These are phyloP conservation scores for Crotalus viridis DNA, from an alignment of 2,113 vertebrate species.

Conservation along the genomic window DNA sequence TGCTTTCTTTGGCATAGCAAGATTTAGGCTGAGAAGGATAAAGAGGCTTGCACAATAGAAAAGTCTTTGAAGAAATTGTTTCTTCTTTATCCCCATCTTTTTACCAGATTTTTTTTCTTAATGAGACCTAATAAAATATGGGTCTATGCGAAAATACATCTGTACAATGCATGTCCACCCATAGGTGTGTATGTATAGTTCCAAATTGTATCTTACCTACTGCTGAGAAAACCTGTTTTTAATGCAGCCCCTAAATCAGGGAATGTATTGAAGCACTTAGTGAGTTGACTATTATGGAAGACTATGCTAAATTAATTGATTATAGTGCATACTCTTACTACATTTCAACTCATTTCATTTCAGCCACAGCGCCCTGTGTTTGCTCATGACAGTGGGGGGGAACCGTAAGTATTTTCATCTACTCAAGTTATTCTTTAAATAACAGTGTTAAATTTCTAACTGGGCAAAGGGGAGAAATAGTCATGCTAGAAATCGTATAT, in stretches of 20 bases:
- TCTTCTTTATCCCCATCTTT: constrained; percentile 37
- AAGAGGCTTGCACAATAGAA: constrained; percentile 30
- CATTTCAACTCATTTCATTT: constrained; percentile 75
- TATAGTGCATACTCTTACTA: constrained; percentile 63
- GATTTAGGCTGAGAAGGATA: constrained; percentile 40
- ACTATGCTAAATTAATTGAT: constrained; percentile 43
- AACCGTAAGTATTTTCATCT: constrained; percentile 90
- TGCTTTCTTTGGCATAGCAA: constrained; percentile 46
- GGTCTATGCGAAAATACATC: background rate
- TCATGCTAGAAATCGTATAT: background rate
- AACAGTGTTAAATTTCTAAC: constrained; percentile 23
- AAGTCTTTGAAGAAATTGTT: constrained; percentile 21
- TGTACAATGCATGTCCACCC: constrained; percentile 43
- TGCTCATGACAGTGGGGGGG: constrained; percentile 88
- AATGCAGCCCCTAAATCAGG: background rate
- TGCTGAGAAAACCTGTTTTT: background rate
- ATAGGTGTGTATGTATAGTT: background rate
- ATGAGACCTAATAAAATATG: background rate
- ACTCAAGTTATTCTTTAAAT: constrained; percentile 48
- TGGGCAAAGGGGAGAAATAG: constrained; percentile 10
- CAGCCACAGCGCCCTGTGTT: constrained; percentile 83
- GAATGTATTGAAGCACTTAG: background rate
- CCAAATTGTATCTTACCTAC: background rate
- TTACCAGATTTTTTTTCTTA: background rate
- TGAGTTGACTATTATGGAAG: background rate